Conservation (phyloP, 1,140 invertebrate genomes). For the Saxidomus purpurata region DNA sequence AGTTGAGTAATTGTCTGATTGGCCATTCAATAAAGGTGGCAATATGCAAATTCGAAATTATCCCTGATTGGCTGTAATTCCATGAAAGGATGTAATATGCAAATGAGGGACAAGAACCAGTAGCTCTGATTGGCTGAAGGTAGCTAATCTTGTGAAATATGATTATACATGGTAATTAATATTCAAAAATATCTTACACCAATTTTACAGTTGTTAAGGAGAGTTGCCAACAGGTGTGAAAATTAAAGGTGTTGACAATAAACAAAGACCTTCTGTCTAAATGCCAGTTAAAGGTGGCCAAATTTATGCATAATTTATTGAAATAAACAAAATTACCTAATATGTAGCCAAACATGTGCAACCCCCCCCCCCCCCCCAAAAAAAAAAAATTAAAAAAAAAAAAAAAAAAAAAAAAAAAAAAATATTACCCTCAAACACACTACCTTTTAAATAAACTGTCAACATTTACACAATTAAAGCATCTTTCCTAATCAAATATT, state of each 20-base stretch:
- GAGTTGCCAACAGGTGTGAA: slow-evolving; percentile 8
- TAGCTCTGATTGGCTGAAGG: neutral
- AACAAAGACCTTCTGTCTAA: slow-evolving; percentile 6
- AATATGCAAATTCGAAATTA: neutral
- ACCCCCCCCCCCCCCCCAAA: too few relatives aligned
- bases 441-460: too few relatives aligned
- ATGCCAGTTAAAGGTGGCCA: neutral
- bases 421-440: too few relatives aligned
- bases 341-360: too few relatives aligned
- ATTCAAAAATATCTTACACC: neutral
- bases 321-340: too few relatives aligned
- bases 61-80: neutral
- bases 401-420: too few relatives aligned
- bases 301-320: too few relatives aligned
- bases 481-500: too few relatives aligned
- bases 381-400: too few relatives aligned
- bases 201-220: neutral
- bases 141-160: neutral
- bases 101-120: neutral
- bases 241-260: slow-evolving; percentile 24
- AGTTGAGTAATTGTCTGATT: slow-evolving; percentile 23
- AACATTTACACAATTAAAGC: too few relatives aligned
- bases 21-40: neutral
- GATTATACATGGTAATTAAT: neutral
- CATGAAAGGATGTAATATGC: neutral